Evolutionary conservation across 2,797 vertebrate genomes (phyloP).

Genomic region (Gymnothorax javanicus): DNA sequence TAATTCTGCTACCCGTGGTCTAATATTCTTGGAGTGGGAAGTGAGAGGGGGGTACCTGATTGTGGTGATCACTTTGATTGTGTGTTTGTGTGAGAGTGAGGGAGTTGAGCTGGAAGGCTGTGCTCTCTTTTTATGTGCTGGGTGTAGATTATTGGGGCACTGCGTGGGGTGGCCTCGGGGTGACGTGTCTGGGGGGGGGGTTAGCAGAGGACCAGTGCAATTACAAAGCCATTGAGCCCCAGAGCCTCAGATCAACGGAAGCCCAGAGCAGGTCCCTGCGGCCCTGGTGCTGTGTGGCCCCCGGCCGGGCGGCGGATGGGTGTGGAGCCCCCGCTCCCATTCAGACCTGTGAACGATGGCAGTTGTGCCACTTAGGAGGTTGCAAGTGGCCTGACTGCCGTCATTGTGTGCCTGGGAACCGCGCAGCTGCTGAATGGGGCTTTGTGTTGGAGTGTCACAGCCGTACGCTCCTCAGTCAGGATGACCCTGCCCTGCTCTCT

Average conservation of each 20-base stretch:
- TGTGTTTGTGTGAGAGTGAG: background rate
- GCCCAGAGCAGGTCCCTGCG: constrained; percentile 55
- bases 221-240: constrained; percentile 65
- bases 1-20: background rate
- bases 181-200: constrained; percentile 57
- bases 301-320: constrained; percentile 54
- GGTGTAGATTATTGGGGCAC: background rate
- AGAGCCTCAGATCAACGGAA: constrained; percentile 48
- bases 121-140: background rate
- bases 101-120: background rate
- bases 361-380: constrained; percentile 73
- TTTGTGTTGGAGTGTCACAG: constrained; percentile 71
- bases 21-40: background rate
- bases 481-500: background rate
- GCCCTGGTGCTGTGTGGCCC: constrained; percentile 69
- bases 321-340: constrained; percentile 63
- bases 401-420: constrained; percentile 86
- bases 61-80: background rate
- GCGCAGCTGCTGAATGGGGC: constrained; percentile 83
- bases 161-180: constrained; percentile 37
- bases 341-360: constrained; percentile 76
- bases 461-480: constrained; percentile 50
- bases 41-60: background rate
- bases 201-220: constrained; percentile 47
- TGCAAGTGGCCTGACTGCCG: constrained; percentile 73